Base-by-base conservation (phyloP, 2,113 vertebrate species). In the Oophaga pumilio region DNA sequence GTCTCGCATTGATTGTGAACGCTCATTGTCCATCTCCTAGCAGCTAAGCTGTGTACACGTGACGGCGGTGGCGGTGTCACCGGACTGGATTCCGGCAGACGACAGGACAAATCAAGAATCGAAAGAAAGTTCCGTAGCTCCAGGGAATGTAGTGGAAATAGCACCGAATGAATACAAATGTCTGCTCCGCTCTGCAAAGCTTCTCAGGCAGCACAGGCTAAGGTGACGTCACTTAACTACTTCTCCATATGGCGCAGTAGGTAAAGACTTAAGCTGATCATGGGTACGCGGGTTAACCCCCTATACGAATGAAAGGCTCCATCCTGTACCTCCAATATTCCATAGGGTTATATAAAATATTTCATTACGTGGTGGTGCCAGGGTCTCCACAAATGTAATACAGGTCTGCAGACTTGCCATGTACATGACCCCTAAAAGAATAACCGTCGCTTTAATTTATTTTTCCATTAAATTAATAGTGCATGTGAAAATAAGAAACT, bases 1-100 rank as follows among this genome's bases (percentile, higher is more conserved):
- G 15, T 85, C 0, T 0, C 6, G 0, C 73, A 52, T 64, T 64
- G 11, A 64, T 11, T 10, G 71, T 49, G 15, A 60, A 22, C 84
- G 87, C 71, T 81, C 50, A 87, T 87, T 28, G 6, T 17, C 6
- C 0, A 91, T 91, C 90, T 89, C 92, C 93, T 92, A 89, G 93
- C 93, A 18, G 43, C 89, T 85, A 60, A 87, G 88, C 73, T 86
- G 53, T 82, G 76, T 86, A 90, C 89, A 87, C 86, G 84, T 24
- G 15, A 8, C 84, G 66, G 33, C 60, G 3, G n/a, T n/a, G n/a
- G 85, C 53, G 62, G 10, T 12, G 66, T 68, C 50, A 26, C 68
- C 69, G 17, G 52, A 85, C 68, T 6, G 18, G 66, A 84, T 73
- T 84, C 82, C 82, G 4, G 53, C 24, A 33, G 24, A 59, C 8